Evolutionary conservation across 2,888 invertebrate species (phyloP), one percentile per base, ranked within the genome.

Genomic region (Xylophagus ater): DNA sequence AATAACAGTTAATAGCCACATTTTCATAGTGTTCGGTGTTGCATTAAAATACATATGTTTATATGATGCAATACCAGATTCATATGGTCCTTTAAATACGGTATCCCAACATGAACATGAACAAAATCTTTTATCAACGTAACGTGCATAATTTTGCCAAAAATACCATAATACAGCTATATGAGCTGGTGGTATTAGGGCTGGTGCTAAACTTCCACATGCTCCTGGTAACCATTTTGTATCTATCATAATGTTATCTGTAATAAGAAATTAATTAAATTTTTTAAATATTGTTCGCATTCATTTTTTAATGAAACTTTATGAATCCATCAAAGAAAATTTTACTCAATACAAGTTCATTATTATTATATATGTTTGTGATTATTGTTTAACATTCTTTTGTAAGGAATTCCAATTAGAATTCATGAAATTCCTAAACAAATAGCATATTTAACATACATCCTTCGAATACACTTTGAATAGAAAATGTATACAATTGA

Each of bases 51-150:
- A 79, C 61, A 79, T 71, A 54, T 79, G 78, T 53, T 79, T 79
- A 53, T 76, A 79, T 15, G 74, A 71, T 26, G 76, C 75, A 44
- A 78, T 68, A n/a, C 78, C 78, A 18, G 74, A 72, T 57, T 79
- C 78, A 52, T 79, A 79, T 9, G 76, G 73, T 10, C 78, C 81
- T 71, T 81, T 80, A 54, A 81, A 81, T 6, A 81, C 74, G 0
- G 81, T 81, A 54, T 82, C 82, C 78, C 81, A 82, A 56, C 81
- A 82, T 9, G 77, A 76, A 59, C 81, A 81, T 12, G 74, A 72
- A 54, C 81, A 81, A 48, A 71, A 73, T 41, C 69, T 67, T 48
- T 67, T 70, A 54, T 80, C 77, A 32, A 81, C 76, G 44, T 68
- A 69, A 15, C 74, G 70, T 26, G 78, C 72, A 59, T 74, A 77